phyloP scores from a whole-genome alignment of 2,113 vertebrate species.

The Todiramphus chloris region DNA sequence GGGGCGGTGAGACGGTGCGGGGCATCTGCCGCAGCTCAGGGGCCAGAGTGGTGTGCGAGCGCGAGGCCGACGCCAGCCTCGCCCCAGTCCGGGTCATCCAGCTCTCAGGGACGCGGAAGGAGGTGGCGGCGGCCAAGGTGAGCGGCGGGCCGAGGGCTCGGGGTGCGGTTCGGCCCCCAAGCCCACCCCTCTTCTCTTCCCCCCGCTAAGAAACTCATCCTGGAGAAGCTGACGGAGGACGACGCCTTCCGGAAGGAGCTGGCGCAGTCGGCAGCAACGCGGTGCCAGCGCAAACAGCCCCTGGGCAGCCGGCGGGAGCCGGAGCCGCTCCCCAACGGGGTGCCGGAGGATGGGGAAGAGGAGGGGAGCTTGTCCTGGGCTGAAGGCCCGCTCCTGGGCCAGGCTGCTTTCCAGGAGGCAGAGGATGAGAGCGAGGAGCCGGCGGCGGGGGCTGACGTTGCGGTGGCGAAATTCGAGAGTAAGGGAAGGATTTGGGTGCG shows the following conservation, averaged over 20 bases:
- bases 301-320: constrained; percentile 47
- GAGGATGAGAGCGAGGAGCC: neutral
- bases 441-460: neutral
- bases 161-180: accelerated
- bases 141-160: neutral
- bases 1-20: constrained; percentile 86
- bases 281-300: constrained; percentile 76
- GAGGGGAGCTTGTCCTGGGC: neutral
- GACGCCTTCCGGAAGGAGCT: constrained; percentile 78
- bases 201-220: constrained; percentile 78
- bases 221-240: constrained; percentile 82
- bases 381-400: neutral
- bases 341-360: neutral
- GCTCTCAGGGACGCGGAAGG: constrained; percentile 80
- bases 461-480: constrained; percentile 85
- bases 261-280: constrained; percentile 71
- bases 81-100: constrained; percentile 71
- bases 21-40: constrained; percentile 83
- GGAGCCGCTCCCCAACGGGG: accelerated
- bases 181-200: neutral
- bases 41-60: constrained; percentile 80
- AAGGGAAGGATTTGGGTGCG: neutral
- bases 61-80: constrained; percentile 31
- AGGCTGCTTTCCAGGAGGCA: neutral
- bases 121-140: constrained; percentile 86